phyloP scores from a whole-genome alignment of 2,888 invertebrate species.

The Beris chalybata region DNA sequence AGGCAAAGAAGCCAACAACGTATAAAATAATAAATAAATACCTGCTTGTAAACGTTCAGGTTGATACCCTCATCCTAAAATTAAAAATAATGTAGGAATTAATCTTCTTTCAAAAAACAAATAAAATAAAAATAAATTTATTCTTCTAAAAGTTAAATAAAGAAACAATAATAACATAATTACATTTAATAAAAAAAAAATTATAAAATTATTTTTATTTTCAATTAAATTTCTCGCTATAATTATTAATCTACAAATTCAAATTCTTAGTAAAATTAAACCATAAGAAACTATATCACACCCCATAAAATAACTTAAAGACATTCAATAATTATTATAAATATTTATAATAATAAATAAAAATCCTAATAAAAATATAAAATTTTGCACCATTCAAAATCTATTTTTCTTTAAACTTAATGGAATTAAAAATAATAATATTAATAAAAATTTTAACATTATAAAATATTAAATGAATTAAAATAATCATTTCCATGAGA shows the following conservation, averaged over 20 bases:
- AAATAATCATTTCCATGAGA: slow-evolving; percentile 67
- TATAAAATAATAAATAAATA: too few species aligned
- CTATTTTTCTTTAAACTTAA: slow-evolving; percentile 59
- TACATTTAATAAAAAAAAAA: slow-evolving; percentile 61
- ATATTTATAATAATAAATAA: slow-evolving; percentile 57
- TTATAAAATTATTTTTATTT: slow-evolving; percentile 56
- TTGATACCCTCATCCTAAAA: slow-evolving; percentile 70
- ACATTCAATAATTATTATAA: slow-evolving; percentile 52
- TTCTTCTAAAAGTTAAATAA: slow-evolving; percentile 61
- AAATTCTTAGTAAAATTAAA: slow-evolving; percentile 62
- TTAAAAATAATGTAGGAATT: slow-evolving; percentile 68
- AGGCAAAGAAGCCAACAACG: too few species aligned
- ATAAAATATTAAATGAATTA: slow-evolving; percentile 62
- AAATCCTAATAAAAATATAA: slow-evolving; percentile 59
- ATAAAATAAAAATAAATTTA: slow-evolving; percentile 69
- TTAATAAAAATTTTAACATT: slow-evolving; percentile 63
- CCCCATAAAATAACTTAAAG: slow-evolving; percentile 57
- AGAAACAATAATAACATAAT: slow-evolving; percentile 62
- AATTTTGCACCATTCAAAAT: slow-evolving; percentile 61
- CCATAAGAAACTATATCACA: slow-evolving; percentile 61
- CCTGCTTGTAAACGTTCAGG: slow-evolving; percentile 61
- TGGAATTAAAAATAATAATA: slow-evolving; percentile 58
- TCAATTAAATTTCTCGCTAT: slow-evolving; percentile 60
- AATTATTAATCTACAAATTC: slow-evolving; percentile 64
- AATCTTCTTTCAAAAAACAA: slow-evolving; percentile 70